A percentile compares a stretch with the other conserved stretches of the same genome.
phyloP scores from a whole-genome alignment of 2,797 vertebrate species.

The Hemitrygon akajei region DNA sequence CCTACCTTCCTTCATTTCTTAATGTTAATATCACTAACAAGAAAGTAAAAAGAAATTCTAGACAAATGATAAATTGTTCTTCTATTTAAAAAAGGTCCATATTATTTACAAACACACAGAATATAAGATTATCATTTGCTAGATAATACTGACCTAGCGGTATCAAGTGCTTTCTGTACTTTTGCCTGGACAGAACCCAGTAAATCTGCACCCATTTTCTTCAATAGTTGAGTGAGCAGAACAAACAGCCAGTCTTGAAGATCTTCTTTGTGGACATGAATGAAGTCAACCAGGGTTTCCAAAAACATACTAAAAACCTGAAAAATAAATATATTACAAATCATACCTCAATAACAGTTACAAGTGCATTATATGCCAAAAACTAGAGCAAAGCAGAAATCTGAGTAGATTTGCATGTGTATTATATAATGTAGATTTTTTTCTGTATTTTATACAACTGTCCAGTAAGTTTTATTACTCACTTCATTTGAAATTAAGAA shows the following conservation, averaged over 20 bases:
- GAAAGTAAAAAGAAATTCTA: background rate
- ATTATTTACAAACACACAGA: background rate
- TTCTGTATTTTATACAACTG: constrained; percentile 48
- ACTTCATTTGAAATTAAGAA: background rate
- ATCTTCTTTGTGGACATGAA: constrained; percentile 87
- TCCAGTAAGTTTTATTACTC: constrained; percentile 23
- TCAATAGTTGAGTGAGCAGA: constrained; percentile 84
- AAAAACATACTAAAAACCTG: constrained; percentile 99
- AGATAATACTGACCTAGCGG: constrained; percentile 70
- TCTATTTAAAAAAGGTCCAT: background rate
- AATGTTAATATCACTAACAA: background rate
- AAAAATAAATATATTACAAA: constrained; percentile 44
- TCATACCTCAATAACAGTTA: background rate
- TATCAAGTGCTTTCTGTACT: constrained; percentile 89
- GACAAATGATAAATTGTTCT: background rate
- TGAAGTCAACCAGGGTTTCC: constrained; percentile 93
- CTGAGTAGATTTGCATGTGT: background rate
- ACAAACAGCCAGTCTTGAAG: constrained; percentile 95
- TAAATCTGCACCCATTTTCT: constrained; percentile 97
- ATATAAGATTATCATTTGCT: background rate
- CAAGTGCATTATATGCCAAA: background rate
- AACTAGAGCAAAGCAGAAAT: constrained; percentile 65
- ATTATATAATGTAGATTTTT: constrained; percentile 46
- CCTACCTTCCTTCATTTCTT: background rate
- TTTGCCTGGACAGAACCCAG: constrained; percentile 95